Evolutionary conservation across 2,797 vertebrate genomes (phyloP).

Genomic region (Enteromius argenteus): DNA sequence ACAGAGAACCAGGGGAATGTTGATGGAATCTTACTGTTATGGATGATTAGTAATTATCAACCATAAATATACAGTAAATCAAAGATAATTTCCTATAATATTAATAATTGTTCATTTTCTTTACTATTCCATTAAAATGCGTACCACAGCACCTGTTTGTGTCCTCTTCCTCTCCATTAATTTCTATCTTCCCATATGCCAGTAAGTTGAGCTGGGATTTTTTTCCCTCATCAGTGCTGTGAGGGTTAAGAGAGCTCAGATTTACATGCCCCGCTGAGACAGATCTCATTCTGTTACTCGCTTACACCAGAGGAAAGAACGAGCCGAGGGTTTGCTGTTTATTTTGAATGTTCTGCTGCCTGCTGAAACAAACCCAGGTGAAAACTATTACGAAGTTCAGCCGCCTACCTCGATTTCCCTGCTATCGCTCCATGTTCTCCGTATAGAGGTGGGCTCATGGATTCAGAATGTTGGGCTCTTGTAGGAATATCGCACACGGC

Average conservation of each 20-base stretch:
- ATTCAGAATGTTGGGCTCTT: conserved; percentile 52
- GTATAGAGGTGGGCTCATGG: conserved; percentile 34
- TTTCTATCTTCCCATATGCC: neutral
- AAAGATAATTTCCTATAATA: neutral
- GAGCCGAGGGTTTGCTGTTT: conserved; percentile 22
- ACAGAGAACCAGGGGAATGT: neutral
- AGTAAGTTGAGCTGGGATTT: conserved; percentile 61
- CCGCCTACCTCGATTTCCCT: neutral
- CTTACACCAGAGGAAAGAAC: conserved; percentile 12
- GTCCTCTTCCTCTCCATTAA: conserved; percentile 22
- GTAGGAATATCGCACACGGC: conserved; percentile 35
- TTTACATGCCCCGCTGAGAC: conserved; percentile 32
- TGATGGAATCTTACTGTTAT: neutral
- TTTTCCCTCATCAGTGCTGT: conserved; percentile 42
- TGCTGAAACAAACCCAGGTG: conserved; percentile 21
- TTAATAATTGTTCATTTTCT: neutral
- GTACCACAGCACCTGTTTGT: conserved; percentile 9
- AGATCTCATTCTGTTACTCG: conserved; percentile 24
- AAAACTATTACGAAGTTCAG: conserved; percentile 26
- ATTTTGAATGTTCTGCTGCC: conserved; percentile 22
- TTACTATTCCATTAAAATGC: conserved; percentile 3
- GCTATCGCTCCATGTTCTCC: neutral
- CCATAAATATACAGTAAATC: neutral
- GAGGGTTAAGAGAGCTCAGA: conserved; percentile 48
- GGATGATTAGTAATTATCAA: neutral